These are phyloP conservation scores for Calosoma granatense DNA, from an alignment of 1,140 invertebrate genomes.

Conservation along the genomic window DNA sequence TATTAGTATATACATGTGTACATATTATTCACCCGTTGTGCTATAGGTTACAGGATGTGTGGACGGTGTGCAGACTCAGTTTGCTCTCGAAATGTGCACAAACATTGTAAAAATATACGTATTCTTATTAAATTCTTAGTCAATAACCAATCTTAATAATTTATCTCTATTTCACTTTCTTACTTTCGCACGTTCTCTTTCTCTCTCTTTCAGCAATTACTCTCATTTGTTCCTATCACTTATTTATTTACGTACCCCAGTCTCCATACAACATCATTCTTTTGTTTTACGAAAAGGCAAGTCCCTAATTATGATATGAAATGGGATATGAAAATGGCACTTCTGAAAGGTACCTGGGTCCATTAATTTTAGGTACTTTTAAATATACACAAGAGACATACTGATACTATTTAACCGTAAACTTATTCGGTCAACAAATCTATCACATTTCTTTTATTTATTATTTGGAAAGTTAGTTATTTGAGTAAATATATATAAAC, in stretches of 20 bases:
- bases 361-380: too few relatives aligned
- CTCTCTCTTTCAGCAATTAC: too few relatives aligned
- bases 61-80: not conserved
- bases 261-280: not conserved
- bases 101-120: conserved; percentile 1
- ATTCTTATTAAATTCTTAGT: not conserved
- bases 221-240: not conserved
- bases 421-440: too few relatives aligned
- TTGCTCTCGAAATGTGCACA: not conserved
- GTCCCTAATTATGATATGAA: conserved; percentile 5
- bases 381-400: too few relatives aligned
- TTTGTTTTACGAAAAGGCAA: not conserved
- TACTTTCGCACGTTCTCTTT: not conserved
- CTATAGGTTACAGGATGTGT: too few relatives aligned
- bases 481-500: too few relatives aligned
- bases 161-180: not conserved
- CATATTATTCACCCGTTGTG: too few relatives aligned
- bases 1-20: too few relatives aligned
- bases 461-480: too few relatives aligned
- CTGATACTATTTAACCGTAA: too few relatives aligned
- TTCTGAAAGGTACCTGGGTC: not conserved
- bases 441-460: too few relatives aligned
- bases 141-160: not conserved
- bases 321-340: conserved; percentile 7
- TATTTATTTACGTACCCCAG: not conserved